Evolutionary conservation across 1,140 invertebrate genomes (phyloP).

Genomic region (Neodiprion fabricii): DNA sequence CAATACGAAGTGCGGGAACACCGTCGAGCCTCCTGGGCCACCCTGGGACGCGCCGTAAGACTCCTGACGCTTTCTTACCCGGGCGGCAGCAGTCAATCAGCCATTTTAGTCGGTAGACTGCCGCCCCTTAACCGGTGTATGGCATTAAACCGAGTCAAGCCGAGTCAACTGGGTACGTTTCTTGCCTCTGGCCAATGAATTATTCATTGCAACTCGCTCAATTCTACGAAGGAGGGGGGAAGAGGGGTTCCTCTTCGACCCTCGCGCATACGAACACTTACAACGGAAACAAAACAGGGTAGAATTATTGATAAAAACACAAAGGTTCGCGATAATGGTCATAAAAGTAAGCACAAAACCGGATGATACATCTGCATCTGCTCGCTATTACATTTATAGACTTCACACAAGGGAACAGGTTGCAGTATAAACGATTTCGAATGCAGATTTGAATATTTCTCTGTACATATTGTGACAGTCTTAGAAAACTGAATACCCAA

Average conservation of each 20-base stretch:
- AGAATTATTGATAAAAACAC: too few species aligned
- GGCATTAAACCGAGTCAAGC: conserved; percentile 43
- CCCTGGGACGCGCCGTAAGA: conserved; percentile 28
- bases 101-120: conserved; percentile 53
- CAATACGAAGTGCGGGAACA: neutral
- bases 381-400: too few species aligned
- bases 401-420: too few species aligned
- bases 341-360: too few species aligned
- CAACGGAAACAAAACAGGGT: too few species aligned
- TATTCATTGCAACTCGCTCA: conserved; percentile 51
- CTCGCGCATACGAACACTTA: conserved; percentile 2
- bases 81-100: conserved; percentile 48
- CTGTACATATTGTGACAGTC: too few species aligned
- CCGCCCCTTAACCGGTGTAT: conserved; percentile 52
- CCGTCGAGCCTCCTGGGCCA: neutral
- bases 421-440: too few species aligned
- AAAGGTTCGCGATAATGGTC: too few species aligned
- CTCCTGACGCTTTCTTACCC: conserved; percentile 44
- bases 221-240: conserved; percentile 42
- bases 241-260: conserved; percentile 7
- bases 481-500: too few species aligned
- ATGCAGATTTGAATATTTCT: too few species aligned
- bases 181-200: conserved; percentile 41
- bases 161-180: conserved; percentile 7
- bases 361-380: too few species aligned